Conservation (phyloP, 2,797 vertebrate genomes). For the Anolis apletophallus region DNA sequence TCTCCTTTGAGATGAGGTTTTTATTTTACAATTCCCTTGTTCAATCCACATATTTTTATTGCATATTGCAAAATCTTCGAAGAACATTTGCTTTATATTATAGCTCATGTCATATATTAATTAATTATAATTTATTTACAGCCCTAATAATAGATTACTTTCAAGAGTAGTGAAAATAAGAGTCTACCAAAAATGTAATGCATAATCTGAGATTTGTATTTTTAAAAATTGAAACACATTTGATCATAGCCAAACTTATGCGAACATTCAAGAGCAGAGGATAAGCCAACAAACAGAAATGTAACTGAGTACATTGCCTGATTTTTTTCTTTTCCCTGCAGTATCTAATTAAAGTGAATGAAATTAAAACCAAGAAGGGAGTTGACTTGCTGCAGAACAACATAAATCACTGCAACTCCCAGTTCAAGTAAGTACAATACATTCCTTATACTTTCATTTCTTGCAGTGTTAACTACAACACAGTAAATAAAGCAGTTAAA, state of each 20-base stretch:
- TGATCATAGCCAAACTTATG: not conserved
- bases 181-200: not conserved
- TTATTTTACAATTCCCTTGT: not conserved
- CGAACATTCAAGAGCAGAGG: not conserved
- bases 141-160: not conserved
- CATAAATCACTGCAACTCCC: conserved; percentile 87
- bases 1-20: not conserved
- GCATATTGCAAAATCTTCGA: not conserved
- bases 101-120: not conserved
- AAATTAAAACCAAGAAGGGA: conserved; percentile 83
- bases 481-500: not conserved
- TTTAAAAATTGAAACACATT: not conserved
- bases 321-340: conserved; percentile 52
- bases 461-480: not conserved
- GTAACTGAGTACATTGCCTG: not conserved
- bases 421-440: conserved; percentile 81
- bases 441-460: not conserved
- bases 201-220: not conserved
- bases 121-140: no score
- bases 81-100: not conserved
- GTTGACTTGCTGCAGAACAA: conserved; percentile 87
- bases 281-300: conserved; percentile 19
- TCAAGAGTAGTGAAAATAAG: not conserved
- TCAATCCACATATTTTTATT: not conserved
- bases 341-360: conserved; percentile 83